Evolutionary conservation across 2,888 invertebrate genomes (phyloP), one percentile per base, ranked within the genome.

Genomic region (Rhogogaster chlorosoma): DNA sequence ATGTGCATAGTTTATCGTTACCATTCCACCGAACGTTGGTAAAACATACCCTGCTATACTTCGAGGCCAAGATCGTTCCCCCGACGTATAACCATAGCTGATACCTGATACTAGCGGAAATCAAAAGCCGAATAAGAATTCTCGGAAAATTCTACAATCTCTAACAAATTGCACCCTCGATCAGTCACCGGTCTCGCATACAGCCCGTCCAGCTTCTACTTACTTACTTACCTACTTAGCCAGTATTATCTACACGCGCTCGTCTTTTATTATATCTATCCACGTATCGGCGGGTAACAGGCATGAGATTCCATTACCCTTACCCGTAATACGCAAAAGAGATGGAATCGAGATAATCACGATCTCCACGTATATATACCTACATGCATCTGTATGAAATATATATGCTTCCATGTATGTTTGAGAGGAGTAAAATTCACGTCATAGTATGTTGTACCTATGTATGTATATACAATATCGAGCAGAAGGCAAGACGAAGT

Each of bases 1-100:
- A 83, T 67, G 83, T 83, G 67, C 83, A 83, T 67, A 80, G 80
- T 61, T 80, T 80, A 80, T 22, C 80, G 80, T 61, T 61, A 61
- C 80, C 26, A 61, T 77, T 53, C 18, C n/a, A 22, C 2, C 38
- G 15, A 42, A 22, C 5, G 42, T 73, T 32, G 32, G 42, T 73
- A 53, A n/a, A 36, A n/a, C 12, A 42, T 36, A 45, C 53, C 75
- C 18, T 6, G 78, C 75, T 29, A 53, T 73, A 10, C 4, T 22
- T 26, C 61, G 61, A 67, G 32, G 32, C 32, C 26, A 26, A 26
- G 10, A 61, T 26, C 26, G 26, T 32, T 26, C 5, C 0, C 32
- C 12, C 67, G 36, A 49, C 49, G 15, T 75, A 38, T 38, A 4
- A 42, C 73, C 15, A 36, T 70, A 42, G n/a, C n/a, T n/a, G 38